Percentiles rank a stretch among this genome's conserved stretches.
Evolutionary conservation across 1,140 invertebrate species (phyloP).

Genomic region (Drosophila sp.): DNA sequence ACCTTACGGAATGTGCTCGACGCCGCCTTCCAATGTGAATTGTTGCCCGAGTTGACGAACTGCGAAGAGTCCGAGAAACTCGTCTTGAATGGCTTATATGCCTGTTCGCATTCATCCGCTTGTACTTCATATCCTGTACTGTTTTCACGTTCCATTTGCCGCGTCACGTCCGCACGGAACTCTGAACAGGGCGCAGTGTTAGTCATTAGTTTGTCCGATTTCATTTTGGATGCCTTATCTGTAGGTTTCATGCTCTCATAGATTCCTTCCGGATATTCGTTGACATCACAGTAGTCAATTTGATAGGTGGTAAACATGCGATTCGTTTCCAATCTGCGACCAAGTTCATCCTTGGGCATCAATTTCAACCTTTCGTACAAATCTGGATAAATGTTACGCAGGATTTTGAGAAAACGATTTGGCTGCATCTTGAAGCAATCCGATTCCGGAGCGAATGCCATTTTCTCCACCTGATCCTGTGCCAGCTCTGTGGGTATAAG

Average conservation of each 20-base stretch:
- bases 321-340: constrained; percentile 85
- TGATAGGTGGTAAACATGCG: constrained; percentile 86
- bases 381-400: constrained; percentile 85
- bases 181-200: constrained; percentile 63
- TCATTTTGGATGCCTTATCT: constrained; percentile 67
- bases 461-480: constrained; percentile 64
- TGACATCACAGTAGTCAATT: constrained; percentile 85
- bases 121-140: constrained; percentile 44
- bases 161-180: constrained; percentile 71
- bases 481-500: constrained; percentile 71
- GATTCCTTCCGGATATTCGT: constrained; percentile 84
- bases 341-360: constrained; percentile 85
- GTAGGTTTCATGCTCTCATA: constrained; percentile 76
- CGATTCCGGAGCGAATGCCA: constrained; percentile 59
- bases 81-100: constrained; percentile 79
- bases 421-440: constrained; percentile 78
- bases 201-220: constrained; percentile 62
- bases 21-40: constrained; percentile 72
- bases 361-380: constrained; percentile 85
- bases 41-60: constrained; percentile 72
- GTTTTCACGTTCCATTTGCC: constrained; percentile 67
- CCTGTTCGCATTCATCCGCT: constrained; percentile 60
- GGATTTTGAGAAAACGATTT: constrained; percentile 79
- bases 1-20: constrained; percentile 64
- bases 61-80: constrained; percentile 66